Evolutionary conservation across 2,797 vertebrate species (phyloP).

Genomic region (Pagetopsis macropterus): DNA sequence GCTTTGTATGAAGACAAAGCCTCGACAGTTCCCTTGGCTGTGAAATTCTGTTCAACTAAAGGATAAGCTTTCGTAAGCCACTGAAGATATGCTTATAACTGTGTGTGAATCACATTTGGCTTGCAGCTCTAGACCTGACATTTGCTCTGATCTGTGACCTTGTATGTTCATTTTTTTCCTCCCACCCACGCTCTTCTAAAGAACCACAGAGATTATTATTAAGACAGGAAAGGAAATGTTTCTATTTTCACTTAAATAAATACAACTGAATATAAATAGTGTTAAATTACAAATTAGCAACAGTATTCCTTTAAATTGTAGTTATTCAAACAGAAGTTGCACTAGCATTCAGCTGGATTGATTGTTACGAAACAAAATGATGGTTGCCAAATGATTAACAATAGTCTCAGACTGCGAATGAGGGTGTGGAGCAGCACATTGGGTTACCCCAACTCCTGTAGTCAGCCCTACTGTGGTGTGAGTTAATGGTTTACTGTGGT

Average conservation of each 20-base stretch:
- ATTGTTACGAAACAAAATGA: slow-evolving; percentile 46
- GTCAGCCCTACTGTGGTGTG: slow-evolving; percentile 46
- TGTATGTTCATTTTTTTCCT: slow-evolving; percentile 41
- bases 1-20: neutral
- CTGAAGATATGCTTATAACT: neutral
- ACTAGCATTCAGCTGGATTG: neutral
- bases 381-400: slow-evolving; percentile 58
- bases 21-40: neutral
- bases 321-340: slow-evolving; percentile 6
- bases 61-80: neutral
- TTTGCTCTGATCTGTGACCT: slow-evolving; percentile 58
- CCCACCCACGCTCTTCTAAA: neutral
- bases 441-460: slow-evolving; percentile 32
- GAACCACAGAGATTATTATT: slow-evolving; percentile 22
- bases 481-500: slow-evolving; percentile 44
- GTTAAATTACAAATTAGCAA: slow-evolving; percentile 2
- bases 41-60: slow-evolving; percentile 7
- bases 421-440: slow-evolving; percentile 57
- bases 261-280: slow-evolving; percentile 3
- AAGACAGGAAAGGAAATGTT: slow-evolving; percentile 6
- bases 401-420: slow-evolving; percentile 18
- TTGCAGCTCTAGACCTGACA: slow-evolving; percentile 33
- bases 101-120: slow-evolving; percentile 41
- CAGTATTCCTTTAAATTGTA: neutral
- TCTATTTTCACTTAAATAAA: slow-evolving; percentile 27